Conservation (phyloP, 2,797 vertebrate species). For the Periparus ater region DNA sequence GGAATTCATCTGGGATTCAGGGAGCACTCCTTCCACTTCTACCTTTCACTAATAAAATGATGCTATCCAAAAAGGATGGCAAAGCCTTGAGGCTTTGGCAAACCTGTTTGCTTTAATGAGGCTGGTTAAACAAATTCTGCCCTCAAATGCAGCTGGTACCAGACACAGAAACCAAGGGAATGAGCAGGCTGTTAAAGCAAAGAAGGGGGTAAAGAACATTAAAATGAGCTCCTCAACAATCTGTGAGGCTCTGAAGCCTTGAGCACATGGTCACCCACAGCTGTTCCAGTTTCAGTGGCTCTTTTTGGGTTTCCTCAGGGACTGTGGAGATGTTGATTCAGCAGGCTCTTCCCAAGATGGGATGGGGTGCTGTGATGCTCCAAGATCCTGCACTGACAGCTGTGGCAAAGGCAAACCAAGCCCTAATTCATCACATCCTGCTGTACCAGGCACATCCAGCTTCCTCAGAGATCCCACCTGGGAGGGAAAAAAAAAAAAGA, state of each 20-base stretch:
- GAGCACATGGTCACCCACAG: not conserved
- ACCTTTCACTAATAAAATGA: not conserved
- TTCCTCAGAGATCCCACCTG: not conserved
- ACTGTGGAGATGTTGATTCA: not conserved
- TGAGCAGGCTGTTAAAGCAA: not conserved
- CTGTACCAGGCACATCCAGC: not conserved
- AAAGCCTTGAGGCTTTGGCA: not conserved
- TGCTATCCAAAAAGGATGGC: not conserved
- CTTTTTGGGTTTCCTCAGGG: fast-evolving
- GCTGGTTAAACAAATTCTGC: not conserved
- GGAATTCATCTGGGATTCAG: not conserved
- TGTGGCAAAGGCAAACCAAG: not conserved
- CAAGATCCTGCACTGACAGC: not conserved
- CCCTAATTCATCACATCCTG: fast-evolving
- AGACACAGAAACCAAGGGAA: not conserved
- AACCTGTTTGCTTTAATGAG: not conserved
- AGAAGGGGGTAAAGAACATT: not conserved
- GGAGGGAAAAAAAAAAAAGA: not conserved
- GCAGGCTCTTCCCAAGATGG: not conserved
- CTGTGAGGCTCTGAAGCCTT: not conserved
- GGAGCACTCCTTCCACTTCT: not conserved
- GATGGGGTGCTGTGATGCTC: not conserved
- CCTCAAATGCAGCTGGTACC: not conserved
- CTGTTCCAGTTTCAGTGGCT: not conserved
- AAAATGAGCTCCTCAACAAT: not conserved